Evolutionary conservation across 1,140 invertebrate species (phyloP).

Genomic region (Drosophila setifemur): DNA sequence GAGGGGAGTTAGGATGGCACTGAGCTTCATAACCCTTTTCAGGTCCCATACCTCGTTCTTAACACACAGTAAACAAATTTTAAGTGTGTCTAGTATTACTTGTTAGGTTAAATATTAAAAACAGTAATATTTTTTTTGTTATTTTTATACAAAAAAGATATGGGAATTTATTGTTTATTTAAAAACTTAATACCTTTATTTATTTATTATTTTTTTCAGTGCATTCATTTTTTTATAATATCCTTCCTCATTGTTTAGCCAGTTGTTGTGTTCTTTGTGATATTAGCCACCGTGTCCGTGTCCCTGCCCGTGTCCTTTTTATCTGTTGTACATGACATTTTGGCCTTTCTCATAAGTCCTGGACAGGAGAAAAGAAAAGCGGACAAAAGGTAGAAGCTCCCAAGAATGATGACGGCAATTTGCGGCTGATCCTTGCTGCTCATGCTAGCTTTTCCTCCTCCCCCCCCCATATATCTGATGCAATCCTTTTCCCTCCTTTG

Average conservation of each 20-base stretch:
- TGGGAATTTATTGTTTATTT: neutral
- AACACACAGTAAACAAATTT: neutral
- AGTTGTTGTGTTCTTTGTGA: conserved; percentile 52
- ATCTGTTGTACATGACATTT: conserved; percentile 79
- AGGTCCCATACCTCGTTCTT: conserved; percentile 11
- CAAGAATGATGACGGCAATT: conserved; percentile 76
- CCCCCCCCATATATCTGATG: too few species aligned
- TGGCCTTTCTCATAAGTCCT: conserved; percentile 75
- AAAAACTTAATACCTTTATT: neutral
- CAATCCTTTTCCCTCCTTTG: neutral
- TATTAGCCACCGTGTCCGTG: conserved; percentile 66
- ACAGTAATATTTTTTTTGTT: neutral
- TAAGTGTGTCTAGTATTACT: too few species aligned
- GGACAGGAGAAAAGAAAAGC: conserved; percentile 28
- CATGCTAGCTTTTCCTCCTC: neutral
- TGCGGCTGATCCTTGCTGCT: conserved; percentile 62
- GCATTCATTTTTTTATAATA: neutral
- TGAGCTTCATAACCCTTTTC: conserved; percentile 66
- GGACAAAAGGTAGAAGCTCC: conserved; percentile 64
- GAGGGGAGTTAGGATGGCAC: conserved; percentile 22
- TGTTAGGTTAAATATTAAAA: neutral
- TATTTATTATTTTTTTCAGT: neutral
- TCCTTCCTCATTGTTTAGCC: conserved; percentile 21
- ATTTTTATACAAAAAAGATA: too few species aligned
- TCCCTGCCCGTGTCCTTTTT: conserved; percentile 51